Evolutionary conservation across 2,797 vertebrate species (phyloP), one percentile per base, ranked within the genome.

Genomic region (Sparidentex hasta): DNA sequence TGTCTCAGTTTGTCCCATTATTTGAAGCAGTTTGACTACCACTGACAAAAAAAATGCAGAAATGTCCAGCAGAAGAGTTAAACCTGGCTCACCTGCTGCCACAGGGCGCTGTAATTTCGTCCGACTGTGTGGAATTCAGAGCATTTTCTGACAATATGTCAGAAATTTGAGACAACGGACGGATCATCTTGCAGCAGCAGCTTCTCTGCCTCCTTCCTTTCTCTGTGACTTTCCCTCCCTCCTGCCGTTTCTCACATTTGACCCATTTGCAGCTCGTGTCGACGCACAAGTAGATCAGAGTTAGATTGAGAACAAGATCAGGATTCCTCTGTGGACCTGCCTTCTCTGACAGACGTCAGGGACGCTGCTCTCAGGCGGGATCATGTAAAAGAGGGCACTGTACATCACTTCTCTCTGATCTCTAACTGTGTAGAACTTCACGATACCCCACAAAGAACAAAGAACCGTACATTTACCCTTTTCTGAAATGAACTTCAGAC

Each of bases 301-400:
- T 54, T 54, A 48, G 64, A 76, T 46, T 54, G 62, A 57, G 81
- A 72, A 71, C 54, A 3, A 70, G 69, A 76, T 21, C 72, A 52
- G 61, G 61, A 44, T 25, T 38, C 51, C 69, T 82, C 69, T 59
- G 59, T 38, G 70, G 70, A 80, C 62, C 70, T 8, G 7, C 33
- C 38, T 25, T 47, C 64, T 61, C 67, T 64, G 52, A 46, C 54
- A 71, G 56, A 66, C 63, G 29, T 33, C 47, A 70, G 41, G 2
- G 66, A 65, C 5, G 50, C 44, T 52, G 5, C 56, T 5, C 50
- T 23, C 27, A n/a, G 29, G 33, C 0, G 17, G 56, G 69, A 54
- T 58, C n/a, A 18, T 63, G 38, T 51, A 69, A 82, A 82, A 25
- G 65, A 78, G 80, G 74, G 21, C 80, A 65, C 17, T 1, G 52